Evolutionary conservation across 2,888 invertebrate species (phyloP).

Genomic region (Napeogenes inachia): DNA sequence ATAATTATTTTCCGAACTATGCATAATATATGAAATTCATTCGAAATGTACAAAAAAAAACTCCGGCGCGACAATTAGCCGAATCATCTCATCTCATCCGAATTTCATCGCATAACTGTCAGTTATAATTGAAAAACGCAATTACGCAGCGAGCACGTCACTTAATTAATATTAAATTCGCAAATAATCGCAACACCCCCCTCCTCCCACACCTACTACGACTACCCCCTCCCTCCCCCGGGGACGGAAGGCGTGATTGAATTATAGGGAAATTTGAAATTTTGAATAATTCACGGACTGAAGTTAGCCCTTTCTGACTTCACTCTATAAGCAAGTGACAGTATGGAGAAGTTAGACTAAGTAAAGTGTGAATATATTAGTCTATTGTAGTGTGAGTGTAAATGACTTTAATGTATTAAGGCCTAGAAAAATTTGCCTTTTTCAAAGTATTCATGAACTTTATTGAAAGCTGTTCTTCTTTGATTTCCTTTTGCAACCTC

Average conservation of each 20-base stretch:
- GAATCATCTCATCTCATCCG: conserved; percentile 60
- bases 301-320: conserved; percentile 67
- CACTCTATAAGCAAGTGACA: conserved; percentile 26
- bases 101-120: conserved; percentile 72
- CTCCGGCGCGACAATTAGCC: conserved; percentile 56
- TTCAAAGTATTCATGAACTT: too few species aligned
- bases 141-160: conserved; percentile 67
- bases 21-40: conserved; percentile 20
- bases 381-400: too few species aligned
- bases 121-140: conserved; percentile 76
- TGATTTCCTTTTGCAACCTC: too few species aligned
- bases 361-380: background rate
- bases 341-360: conserved; percentile 3
- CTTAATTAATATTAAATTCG: conserved; percentile 79
- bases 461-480: too few species aligned
- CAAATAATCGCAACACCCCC: conserved; percentile 67
- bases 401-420: too few species aligned
- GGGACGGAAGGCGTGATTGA: conserved; percentile 65
- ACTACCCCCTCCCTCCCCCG: conserved; percentile 44
- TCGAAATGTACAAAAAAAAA: conserved; percentile 31
- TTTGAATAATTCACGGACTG: conserved; percentile 70
- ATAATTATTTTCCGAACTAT: conserved; percentile 20
- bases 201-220: conserved; percentile 38
- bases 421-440: too few species aligned
- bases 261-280: conserved; percentile 76